These are phyloP conservation scores for Gopherus evgoodei DNA, from an alignment of 2,113 vertebrate genomes.

Conservation along the genomic window DNA sequence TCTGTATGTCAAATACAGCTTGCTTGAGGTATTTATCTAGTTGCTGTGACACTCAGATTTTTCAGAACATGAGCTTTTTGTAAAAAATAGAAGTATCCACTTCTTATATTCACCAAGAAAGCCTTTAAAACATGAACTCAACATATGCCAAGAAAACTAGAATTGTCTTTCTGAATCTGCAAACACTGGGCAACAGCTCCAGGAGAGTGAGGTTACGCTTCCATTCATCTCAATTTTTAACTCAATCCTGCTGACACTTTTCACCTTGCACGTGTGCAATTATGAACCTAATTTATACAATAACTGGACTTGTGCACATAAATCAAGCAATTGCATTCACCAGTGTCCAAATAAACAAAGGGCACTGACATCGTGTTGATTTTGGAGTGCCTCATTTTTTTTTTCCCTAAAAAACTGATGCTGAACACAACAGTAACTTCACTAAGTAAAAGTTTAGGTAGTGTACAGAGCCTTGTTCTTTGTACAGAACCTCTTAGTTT, in stretches of 20 bases:
- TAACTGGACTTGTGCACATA: not conserved
- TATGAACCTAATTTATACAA: not conserved
- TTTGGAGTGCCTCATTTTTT: not conserved
- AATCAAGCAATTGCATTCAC: not conserved
- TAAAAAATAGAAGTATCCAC: not conserved
- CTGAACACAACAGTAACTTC: not conserved
- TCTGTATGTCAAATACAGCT: not conserved
- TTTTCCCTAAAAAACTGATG: not conserved
- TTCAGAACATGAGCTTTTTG: not conserved
- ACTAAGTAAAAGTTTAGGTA: not conserved
- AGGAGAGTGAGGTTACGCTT: not conserved
- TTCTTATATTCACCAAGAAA: not conserved
- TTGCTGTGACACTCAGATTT: not conserved
- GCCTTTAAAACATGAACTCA: not conserved
- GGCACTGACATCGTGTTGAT: not conserved
- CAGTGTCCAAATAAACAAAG: not conserved
- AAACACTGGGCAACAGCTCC: not conserved
- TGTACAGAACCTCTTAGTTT: not conserved
- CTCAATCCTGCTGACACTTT: not conserved
- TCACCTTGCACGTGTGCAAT: fast-evolving
- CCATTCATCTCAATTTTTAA: not conserved
- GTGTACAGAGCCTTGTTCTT: not conserved
- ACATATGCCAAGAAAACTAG: not conserved
- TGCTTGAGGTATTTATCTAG: not conserved
- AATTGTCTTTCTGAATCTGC: not conserved